phyloP scores from a whole-genome alignment of 2,113 vertebrate species.

The Ptilonorhynchus violaceus region DNA sequence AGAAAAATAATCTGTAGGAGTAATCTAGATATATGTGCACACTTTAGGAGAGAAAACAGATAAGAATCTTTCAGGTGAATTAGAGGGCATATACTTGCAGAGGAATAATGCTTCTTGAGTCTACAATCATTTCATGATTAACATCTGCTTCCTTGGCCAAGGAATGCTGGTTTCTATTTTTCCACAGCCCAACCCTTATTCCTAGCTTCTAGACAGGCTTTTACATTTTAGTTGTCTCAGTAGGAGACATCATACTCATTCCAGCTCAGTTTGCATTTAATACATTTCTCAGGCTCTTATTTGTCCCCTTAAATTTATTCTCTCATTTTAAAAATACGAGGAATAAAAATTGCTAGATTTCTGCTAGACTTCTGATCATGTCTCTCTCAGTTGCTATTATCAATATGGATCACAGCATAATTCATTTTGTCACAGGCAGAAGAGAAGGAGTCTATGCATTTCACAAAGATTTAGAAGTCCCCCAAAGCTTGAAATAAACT shows the following conservation, averaged over 20 bases:
- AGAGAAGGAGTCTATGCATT: not conserved
- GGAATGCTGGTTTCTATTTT: slow-evolving; percentile 28
- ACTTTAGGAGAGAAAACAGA: slow-evolving; percentile 23
- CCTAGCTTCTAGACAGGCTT: not conserved
- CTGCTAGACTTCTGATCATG: not conserved
- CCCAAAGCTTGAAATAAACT: not conserved
- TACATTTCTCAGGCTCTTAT: not conserved
- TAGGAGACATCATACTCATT: not conserved
- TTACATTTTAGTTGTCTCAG: not conserved
- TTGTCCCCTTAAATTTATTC: not conserved
- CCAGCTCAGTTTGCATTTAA: not conserved
- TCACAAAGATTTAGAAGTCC: not conserved
- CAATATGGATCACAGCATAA: not conserved
- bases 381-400: not conserved
- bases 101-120: not conserved
- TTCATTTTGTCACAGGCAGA: not conserved
- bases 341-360: not conserved
- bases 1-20: slow-evolving; percentile 22
- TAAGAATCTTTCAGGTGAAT: slow-evolving; percentile 43
- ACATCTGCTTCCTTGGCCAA: slow-evolving; percentile 13
- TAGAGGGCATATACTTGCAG: slow-evolving; percentile 13
- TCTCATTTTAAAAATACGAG: not conserved
- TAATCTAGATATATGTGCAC: not conserved
- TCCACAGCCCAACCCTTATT: slow-evolving; percentile 6
- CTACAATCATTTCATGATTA: not conserved